These are phyloP conservation scores for Lochmaea capreae DNA, from an alignment of 2,888 invertebrate genomes.

Conservation along the genomic window DNA sequence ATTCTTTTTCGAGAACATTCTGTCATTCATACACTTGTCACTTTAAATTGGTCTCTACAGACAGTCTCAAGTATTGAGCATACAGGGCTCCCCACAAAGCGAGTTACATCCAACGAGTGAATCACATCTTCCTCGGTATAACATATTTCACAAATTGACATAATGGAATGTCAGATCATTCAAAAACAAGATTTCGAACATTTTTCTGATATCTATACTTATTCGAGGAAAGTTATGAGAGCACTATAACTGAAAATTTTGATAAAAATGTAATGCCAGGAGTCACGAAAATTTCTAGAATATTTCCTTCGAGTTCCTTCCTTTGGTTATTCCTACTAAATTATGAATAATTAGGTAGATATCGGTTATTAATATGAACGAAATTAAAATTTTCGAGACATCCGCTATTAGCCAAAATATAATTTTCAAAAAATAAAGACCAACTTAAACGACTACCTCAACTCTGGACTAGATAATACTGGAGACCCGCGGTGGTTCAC, in stretches of 20 bases:
- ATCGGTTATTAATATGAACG: too few species aligned
- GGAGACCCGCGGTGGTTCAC: conserved; percentile 66
- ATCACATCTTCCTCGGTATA: not conserved
- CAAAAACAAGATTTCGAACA: not conserved
- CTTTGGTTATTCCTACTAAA: not conserved
- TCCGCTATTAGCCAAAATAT: not conserved
- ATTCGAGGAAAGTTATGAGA: conserved; percentile 1
- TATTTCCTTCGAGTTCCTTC: not conserved
- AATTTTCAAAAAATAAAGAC: conserved; percentile 30
- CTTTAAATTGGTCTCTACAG: conserved; percentile 45
- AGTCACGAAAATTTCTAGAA: not conserved
- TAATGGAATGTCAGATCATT: not conserved
- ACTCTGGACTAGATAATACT: conserved; percentile 78
- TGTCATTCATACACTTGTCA: conserved; percentile 47
- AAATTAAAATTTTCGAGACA: not conserved
- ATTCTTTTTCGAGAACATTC: conserved; percentile 46
- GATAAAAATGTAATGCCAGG: conserved; percentile 1
- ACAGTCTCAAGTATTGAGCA: conserved; percentile 33
- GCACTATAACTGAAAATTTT: not conserved
- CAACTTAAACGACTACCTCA: conserved; percentile 52
- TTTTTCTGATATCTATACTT: not conserved
- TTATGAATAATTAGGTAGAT: not conserved
- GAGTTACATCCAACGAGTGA: not conserved
- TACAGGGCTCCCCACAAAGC: conserved; percentile 17
- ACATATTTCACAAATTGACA: not conserved